Base-by-base conservation (phyloP, 2,797 vertebrate genomes). In the Enteromius argenteus region DNA sequence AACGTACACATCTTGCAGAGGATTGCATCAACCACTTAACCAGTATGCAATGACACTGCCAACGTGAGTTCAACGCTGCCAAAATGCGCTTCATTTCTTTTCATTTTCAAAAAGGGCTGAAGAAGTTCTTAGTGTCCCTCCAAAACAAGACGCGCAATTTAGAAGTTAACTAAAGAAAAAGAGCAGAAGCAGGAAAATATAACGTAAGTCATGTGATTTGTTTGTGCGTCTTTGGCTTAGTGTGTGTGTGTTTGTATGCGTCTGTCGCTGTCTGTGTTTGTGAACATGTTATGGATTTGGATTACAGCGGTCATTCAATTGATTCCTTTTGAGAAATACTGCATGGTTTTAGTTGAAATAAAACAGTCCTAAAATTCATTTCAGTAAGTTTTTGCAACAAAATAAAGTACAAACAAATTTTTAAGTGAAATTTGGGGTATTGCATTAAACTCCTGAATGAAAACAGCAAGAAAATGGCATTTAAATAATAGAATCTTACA, bases 201-300 rank as follows among this genome's bases (percentile, higher is more conserved):
- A 15, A 17, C 32, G 17, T 39, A 46, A 53, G 51, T 84, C 21
- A 35, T 85, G 81, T 66, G 84, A 85, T 32, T 85, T 27, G 87
- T 88, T 81, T 89, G 89, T 84, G 86, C 66, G 39, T 84, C 84
- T 67, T 90, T 80, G 86, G 81, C 67, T 88, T 89, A 79, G 74
- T 74, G 81, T 90, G 90, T 39, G 77, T 88, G 37, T 39, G 90
- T 88, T 74, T 86, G 88, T 93, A 85, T 91, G 89, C 17, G 19
- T 81, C 15, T 73, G 69, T 80, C 37, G 10, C 49, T 64, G 42
- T 46, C 19, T 23, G 23, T 71, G 32, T 80, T 56, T 64, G 23
- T 71, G 66, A 19, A 32, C 46, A 15, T 51, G 9, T 44, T 46
- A n/a, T 37, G 39, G 32, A 51, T 60, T 58, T 80, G 72, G 67